A percentile compares a stretch with the other conserved stretches of the same genome.
Conservation (phyloP, 2,888 invertebrate species). For the Morpho achilles region DNA sequence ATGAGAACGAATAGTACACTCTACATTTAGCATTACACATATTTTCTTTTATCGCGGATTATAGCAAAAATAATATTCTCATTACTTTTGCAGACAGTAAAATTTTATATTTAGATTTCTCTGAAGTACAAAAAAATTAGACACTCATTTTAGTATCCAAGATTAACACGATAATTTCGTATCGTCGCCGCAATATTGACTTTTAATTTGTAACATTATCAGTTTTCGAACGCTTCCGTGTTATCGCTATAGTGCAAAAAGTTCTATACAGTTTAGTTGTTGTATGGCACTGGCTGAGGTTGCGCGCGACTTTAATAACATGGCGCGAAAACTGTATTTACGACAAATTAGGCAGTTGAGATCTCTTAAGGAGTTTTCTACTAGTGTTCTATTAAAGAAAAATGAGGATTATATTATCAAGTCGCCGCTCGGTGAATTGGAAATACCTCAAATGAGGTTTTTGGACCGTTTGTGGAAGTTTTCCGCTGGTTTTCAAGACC, state of each 20-base stretch:
- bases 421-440: constrained; percentile 52
- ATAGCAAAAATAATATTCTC: too few relatives aligned
- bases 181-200: constrained; percentile 5
- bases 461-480: constrained; percentile 57
- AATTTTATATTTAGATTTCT: too few relatives aligned
- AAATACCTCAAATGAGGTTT: constrained; percentile 51
- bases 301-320: constrained; percentile 48
- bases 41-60: too few relatives aligned
- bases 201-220: constrained; percentile 9
- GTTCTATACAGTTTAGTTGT: constrained; percentile 37
- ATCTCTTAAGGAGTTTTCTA: constrained; percentile 50
- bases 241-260: neutral
- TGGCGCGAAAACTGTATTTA: constrained; percentile 56
- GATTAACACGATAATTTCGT: too few relatives aligned
- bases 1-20: too few relatives aligned
- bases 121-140: neutral
- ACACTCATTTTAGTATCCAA: neutral
- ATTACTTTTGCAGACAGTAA: too few relatives aligned
- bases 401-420: constrained; percentile 54
- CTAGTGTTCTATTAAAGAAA: constrained; percentile 41
- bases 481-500: constrained; percentile 47
- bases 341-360: constrained; percentile 57
- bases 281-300: constrained; percentile 29
- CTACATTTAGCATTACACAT: too few relatives aligned
- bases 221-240: constrained; percentile 10